Evolutionary conservation across 2,888 invertebrate genomes (phyloP), one percentile per base, ranked within the genome.

Genomic region (Adelphocoris suturalis): DNA sequence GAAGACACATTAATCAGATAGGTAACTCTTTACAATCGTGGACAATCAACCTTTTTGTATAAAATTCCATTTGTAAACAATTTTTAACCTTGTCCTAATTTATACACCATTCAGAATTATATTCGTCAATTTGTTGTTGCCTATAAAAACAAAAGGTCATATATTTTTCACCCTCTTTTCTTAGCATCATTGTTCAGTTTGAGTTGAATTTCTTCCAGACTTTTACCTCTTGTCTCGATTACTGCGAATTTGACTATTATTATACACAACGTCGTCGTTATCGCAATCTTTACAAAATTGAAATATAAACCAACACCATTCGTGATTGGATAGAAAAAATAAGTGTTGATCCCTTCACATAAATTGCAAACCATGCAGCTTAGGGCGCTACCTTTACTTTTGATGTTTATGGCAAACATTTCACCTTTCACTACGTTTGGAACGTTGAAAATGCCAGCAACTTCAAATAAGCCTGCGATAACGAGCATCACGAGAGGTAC

Each of bases 211-310:
- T 95, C 95, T 84, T 95, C 94, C 92, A 96, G 94, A 5, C 96
- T 96, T 92, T 96, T 96, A 88, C 96, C 96, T 93, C 96, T 96
- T 1, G 96, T 96, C 93, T 96, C 96, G 27, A 96, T 94, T 91
- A 94, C 93, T 46, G 94, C 93, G 1, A 96, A 96, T 19, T 96
- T 94, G 91, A 94, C 93, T 27, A 94, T 93, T 85, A 94, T 92
- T 92, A 91, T 27, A 28, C 91, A 91, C 0, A 91, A 16, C 12
- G 96, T 95, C 92, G 95, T 95, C 91, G 95, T 93, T 85, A 96
- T 93, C 0, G 96, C 95, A 88, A 95, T 90, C n/a, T 95, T 93
- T 7, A 95, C 95, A 93, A 96, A 96, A 92, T 95, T 95, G 93
- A 95, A 95, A 93, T 96, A 96, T 90, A 95, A 95, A 92, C 95